Conservation (phyloP, 1,140 invertebrate genomes). For the Polypedilum vanderplanki region DNA sequence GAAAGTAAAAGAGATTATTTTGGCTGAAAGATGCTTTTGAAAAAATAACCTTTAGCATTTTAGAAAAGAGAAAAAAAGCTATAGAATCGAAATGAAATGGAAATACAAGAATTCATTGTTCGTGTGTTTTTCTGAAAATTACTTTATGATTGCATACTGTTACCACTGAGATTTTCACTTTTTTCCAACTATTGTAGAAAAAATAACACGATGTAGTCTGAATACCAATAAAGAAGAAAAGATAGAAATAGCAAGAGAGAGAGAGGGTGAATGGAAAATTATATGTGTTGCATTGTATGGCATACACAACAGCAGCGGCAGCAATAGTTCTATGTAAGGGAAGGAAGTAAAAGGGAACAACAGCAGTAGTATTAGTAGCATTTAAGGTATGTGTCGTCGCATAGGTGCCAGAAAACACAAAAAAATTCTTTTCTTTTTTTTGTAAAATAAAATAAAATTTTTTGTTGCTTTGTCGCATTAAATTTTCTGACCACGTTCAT, state of each 20-base stretch:
- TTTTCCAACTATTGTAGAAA: not conserved
- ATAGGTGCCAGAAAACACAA: conserved; percentile 17
- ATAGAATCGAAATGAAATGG: not conserved
- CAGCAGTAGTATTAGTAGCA: not conserved
- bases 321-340: not conserved
- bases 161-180: conserved; percentile 12
- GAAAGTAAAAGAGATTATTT: not conserved
- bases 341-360: not conserved
- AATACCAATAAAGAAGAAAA: conserved; percentile 16
- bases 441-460: not conserved
- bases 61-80: not conserved
- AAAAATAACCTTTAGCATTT: not conserved
- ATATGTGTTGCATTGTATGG: conserved; percentile 6
- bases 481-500: conserved; percentile 2
- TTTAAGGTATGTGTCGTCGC: not conserved
- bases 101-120: too few species aligned
- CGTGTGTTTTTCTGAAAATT: not conserved
- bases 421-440: not conserved
- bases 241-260: too few species aligned
- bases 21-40: not conserved
- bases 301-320: not conserved
- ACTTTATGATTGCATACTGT: conserved; percentile 11
- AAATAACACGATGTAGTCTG: not conserved
- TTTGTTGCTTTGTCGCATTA: not conserved
- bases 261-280: not conserved